Base-by-base conservation (phyloP, 2,797 vertebrate species). In the Heliangelus exortis region DNA sequence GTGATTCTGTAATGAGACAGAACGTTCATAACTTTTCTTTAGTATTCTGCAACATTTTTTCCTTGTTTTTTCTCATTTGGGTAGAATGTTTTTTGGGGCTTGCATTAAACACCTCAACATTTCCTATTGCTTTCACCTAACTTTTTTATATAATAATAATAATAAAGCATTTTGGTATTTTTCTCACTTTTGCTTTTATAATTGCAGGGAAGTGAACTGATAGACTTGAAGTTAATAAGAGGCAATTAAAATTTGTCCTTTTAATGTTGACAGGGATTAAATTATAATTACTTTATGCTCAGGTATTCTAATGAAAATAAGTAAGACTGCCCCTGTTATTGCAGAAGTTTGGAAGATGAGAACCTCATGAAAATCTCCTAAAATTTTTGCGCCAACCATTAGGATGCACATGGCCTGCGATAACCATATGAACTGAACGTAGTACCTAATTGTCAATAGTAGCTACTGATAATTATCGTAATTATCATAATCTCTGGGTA, bases 221-320 rank as follows among this genome's bases (percentile, higher is more conserved):
- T 71, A 73, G 36, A 53, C 9, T 76, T 84, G n/a, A 86, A 91
- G 21, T 36, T 90, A 90, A 50, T 75, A 94, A 77, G 7, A 71
- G 89, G 16, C 1, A 71, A 43, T 69, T 94, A 79, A 73, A 92
- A 95, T 67, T 55, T 86, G 82, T 89, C 12, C 3, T 82, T 94
- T 91, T 76, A 87, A 83, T 82, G 16, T 34, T 95, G 41, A 20
- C 8, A 33, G 11, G 65, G 63, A 91, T 87, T 92, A 93, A 95
- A 95, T 16, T 73, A 26, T 50, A 93, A 93, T 85, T 16, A 9
- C 15, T 89, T 88, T 80, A 62, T 28, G 22, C 85, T 90, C 82
- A 75, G 55, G 88, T 71, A 92, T 81, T 82, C 9, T 83, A 89
- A 94, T 54, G 53, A 93, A 92, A 93, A 87, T 71, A 73, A 58